Conservation (phyloP, 2,113 vertebrate genomes). For the Grammomys surdaster region DNA sequence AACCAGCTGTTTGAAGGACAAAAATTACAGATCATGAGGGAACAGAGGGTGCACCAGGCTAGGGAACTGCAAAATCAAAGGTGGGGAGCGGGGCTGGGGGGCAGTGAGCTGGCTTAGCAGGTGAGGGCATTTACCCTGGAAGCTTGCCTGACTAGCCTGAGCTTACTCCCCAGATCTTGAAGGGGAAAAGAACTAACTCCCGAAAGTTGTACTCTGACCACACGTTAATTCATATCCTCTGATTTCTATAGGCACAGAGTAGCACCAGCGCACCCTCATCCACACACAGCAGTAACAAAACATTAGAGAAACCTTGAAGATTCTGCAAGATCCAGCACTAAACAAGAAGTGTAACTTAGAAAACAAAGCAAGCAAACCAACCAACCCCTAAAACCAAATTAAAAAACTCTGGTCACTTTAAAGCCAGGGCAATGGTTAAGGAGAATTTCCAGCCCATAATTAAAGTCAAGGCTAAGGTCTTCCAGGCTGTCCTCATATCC, state of each 20-base stretch:
- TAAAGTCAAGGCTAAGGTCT: not conserved
- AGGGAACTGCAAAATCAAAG: not conserved
- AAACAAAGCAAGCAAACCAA: not conserved
- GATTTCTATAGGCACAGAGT: not conserved
- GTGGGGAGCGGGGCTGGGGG: not conserved
- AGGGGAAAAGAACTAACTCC: not conserved
- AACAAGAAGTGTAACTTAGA: not conserved
- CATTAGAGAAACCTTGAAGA: not conserved
- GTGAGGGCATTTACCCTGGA: not conserved
- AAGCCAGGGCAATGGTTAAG: not conserved
- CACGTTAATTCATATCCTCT: not conserved
- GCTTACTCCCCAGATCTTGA: not conserved
- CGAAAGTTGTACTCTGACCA: not conserved
- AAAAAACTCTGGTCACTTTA: not conserved
- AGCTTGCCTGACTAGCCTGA: not conserved
- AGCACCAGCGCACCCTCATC: not conserved
- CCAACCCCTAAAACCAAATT: not conserved
- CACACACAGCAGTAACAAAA: not conserved
- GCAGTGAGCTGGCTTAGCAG: too few relatives aligned
- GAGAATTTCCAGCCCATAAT: not conserved
- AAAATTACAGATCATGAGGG: not conserved
- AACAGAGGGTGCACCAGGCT: not conserved
- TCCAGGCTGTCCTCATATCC: not conserved
- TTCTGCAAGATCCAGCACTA: not conserved
- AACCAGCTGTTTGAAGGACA: not conserved